phyloP scores from a whole-genome alignment of 2,888 invertebrate genomes.

The Hyppa rectilinea region DNA sequence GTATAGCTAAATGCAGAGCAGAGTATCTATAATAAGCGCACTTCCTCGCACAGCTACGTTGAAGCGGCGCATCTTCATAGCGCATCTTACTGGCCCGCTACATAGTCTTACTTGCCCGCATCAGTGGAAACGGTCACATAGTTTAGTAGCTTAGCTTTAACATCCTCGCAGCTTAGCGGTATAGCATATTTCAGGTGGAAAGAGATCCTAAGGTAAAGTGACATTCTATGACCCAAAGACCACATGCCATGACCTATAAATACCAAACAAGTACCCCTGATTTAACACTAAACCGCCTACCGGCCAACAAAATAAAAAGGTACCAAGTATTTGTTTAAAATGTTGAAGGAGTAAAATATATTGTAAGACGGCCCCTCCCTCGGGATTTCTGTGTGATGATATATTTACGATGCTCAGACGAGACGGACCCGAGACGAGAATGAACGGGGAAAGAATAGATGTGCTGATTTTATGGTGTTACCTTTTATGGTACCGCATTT shows the following conservation, averaged over 20 bases:
- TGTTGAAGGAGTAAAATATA: slow-evolving; percentile 72
- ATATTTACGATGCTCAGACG: slow-evolving; percentile 73
- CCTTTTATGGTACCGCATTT: slow-evolving; percentile 6
- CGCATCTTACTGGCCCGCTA: too few species aligned
- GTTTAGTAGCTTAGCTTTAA: too few species aligned
- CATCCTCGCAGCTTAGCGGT: too few species aligned
- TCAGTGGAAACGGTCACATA: too few species aligned
- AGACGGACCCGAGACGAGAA: slow-evolving; percentile 56
- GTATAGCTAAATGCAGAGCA: too few species aligned
- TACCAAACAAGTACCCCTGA: slow-evolving; percentile 45
- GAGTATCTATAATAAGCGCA: too few species aligned
- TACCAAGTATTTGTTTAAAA: slow-evolving; percentile 77
- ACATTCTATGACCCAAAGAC: slow-evolving; percentile 33
- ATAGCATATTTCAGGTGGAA: too few species aligned
- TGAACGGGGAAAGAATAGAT: slow-evolving; percentile 69
- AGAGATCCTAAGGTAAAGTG: too few species aligned
- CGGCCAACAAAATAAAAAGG: slow-evolving; percentile 50
- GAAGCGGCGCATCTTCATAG: too few species aligned
- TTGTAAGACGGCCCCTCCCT: slow-evolving; percentile 64
- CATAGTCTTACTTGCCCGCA: too few species aligned
- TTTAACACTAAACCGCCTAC: slow-evolving; percentile 50
- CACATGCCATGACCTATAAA: slow-evolving; percentile 59
- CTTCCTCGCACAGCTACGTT: too few species aligned
- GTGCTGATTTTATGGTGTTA: slow-evolving; percentile 65
- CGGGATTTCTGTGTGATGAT: slow-evolving; percentile 72